Base-by-base conservation (phyloP, 2,113 vertebrate species). In the Notarius lentiginosus region DNA sequence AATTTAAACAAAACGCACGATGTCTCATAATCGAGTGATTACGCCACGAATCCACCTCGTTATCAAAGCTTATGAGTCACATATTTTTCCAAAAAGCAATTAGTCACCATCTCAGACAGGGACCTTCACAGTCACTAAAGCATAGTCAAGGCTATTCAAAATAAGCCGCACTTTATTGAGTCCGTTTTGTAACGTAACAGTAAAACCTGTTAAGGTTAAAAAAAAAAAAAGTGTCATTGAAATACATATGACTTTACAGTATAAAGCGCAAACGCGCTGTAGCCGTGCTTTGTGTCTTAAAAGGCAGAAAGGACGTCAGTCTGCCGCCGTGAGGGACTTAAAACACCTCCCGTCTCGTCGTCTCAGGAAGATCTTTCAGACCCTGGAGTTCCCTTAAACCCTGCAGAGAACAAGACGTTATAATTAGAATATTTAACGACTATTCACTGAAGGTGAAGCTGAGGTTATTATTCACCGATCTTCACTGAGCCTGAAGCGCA, bases 351-450 rank as follows among this genome's bases (percentile, higher is more conserved):
- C 91, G 90, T n/a, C 87, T 90, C 34, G 49, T 82, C 60, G 82
- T 89, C 51, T 94, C 93, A 0, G 95, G 94, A 15, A 94, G 89
- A 70, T 96, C 95, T 0, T 89, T 87, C 49, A 97, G 91, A 7
- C 95, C 96, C 89, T 97, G 97, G 55, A 98, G 93, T 91, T 97
- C 97, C 90, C 96, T 92, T 84, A 98, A 93, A 65, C 96, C 96
- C 97, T 97, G 90, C 24, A 5, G 34, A 49, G 1, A 49, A 9
- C 41, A 20, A 22, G 8, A 47, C 8, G 3, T 22, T 18, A 10
- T 47, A 11, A 34, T 73, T 41, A 73, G 10, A 20, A 70, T 7
- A 65, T 72, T 65, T 12, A 56, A 12, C 55, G 41, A 41, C 41
- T 41, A 4, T 41, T 41, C 41, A 41, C 41, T 41, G 41, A 41